Base-by-base conservation (phyloP, 2,113 vertebrate species). In the Corvus moneduloides region DNA sequence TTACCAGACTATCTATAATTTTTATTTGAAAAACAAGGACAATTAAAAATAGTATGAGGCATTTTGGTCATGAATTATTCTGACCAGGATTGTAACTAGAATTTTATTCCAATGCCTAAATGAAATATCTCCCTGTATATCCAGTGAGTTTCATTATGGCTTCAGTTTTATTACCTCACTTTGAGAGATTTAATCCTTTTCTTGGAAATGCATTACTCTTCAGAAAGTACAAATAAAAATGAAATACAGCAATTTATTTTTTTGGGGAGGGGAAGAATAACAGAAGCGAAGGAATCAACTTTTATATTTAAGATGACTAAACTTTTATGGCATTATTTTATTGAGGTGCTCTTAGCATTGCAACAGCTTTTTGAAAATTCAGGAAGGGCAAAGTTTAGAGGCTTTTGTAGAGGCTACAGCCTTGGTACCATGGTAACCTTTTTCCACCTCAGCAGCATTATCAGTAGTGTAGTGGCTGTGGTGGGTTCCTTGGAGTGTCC, bases 1-100 rank as follows among this genome's bases (percentile, higher is more conserved):
- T 97, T 96, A 89, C 67, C 62, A 85, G 89, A 80, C 82, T 49
- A 72, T 94, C 68, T 85, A 88, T 95, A 95, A 96, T 43, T 91
- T 96, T 82, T 75, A 89, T 95, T 84, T 83, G 79, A 94, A 94
- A 97, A 96, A 93, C 87, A 97, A 93, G 94, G 77, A 76, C 90
- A 96, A 97, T 97, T 97, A 97, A 97, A 96, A 96, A 80, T 84
- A 84, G 59, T 76, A 71, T 85, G 66, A 93, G 87, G 68, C 59
- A 35, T 89, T 89, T 89, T 87, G 74, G 87, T 81, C 71, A 95
- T 97, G 91, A 96, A 96, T 97, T 96, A 96, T 97, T 97, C 92
- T 85, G 90, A 89, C 89, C 90, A 93, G 74, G 46, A 90, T 85
- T 93, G 82, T 84, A 95, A 95, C 84, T 46, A 67, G 69, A 87